A percentile compares a stretch with the other conserved stretches of the same genome.
These are phyloP conservation scores for Gasterosteus aculeatus DNA, from an alignment of 2,113 vertebrate species.

Conservation along the genomic window DNA sequence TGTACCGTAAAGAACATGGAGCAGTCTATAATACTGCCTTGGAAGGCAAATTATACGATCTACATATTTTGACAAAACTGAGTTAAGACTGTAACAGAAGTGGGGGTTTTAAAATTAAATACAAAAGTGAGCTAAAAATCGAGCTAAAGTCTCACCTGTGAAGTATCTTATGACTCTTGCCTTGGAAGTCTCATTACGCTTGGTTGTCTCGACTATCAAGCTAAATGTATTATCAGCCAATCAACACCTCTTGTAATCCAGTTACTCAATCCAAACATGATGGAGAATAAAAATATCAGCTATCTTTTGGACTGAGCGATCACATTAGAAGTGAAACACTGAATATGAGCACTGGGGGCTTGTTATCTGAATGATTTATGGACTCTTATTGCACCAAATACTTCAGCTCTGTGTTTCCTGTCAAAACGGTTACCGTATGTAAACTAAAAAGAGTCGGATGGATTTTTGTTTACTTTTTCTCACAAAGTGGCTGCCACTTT, in stretches of 20 bases:
- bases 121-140: background rate
- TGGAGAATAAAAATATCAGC: background rate
- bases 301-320: constrained; percentile 7
- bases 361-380: constrained; percentile 48
- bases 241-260: background rate
- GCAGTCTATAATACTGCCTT: background rate
- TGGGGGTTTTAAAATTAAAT: background rate
- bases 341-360: constrained; percentile 28
- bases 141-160: background rate
- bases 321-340: constrained; percentile 23
- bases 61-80: background rate
- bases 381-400: constrained; percentile 25
- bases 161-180: background rate
- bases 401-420: constrained; percentile 29
- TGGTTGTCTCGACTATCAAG: background rate
- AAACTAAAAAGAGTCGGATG: constrained; percentile 20
- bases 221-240: background rate
- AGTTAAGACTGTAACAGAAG: background rate
- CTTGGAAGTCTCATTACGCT: background rate
- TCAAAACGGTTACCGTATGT: constrained; percentile 30
- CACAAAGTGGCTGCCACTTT: constrained; percentile 9
- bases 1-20: background rate
- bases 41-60: background rate
- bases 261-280: background rate
- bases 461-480: constrained; percentile 5